Conservation (phyloP, 1,140 invertebrate species). For the Drosophila nasuta region DNA sequence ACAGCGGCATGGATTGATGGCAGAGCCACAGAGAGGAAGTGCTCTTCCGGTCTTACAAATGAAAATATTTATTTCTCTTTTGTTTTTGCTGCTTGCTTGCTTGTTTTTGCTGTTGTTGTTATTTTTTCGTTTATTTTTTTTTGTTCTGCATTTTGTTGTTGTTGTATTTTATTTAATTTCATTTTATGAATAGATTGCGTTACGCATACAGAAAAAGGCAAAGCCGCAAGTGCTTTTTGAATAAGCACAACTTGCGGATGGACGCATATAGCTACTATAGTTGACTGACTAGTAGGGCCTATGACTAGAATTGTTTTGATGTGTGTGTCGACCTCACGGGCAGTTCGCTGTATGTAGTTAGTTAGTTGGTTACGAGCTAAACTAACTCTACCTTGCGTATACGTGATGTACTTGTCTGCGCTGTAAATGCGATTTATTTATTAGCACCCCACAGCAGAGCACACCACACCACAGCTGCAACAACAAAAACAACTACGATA, state of each 20-base stretch:
- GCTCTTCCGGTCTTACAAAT: slow-evolving; percentile 82
- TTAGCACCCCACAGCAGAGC: slow-evolving; percentile 70
- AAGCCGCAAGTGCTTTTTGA: slow-evolving; percentile 52
- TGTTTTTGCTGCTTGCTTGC: slow-evolving; percentile 37
- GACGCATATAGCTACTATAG: neutral
- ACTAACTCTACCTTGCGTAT: slow-evolving; percentile 49
- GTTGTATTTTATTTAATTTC: slow-evolving; percentile 76
- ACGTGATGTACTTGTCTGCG: slow-evolving; percentile 46
- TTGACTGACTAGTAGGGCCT: slow-evolving; percentile 13
- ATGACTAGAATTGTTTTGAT: slow-evolving; percentile 1
- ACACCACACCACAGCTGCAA: slow-evolving; percentile 32
- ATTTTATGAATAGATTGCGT: slow-evolving; percentile 83
- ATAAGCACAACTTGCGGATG: slow-evolving; percentile 57
- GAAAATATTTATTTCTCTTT: slow-evolving; percentile 78
- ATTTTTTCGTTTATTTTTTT: slow-evolving; percentile 23
- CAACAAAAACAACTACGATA: slow-evolving; percentile 7
- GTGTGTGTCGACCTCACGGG: neutral
- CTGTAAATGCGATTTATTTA: slow-evolving; percentile 77
- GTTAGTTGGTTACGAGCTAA: slow-evolving; percentile 9
- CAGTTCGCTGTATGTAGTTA: no score
- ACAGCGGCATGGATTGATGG: slow-evolving; percentile 32
- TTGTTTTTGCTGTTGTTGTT: neutral
- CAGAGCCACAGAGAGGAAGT: slow-evolving; percentile 67
- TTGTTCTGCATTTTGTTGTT: neutral
- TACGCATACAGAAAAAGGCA: slow-evolving; percentile 78